Evolutionary conservation across 2,113 vertebrate genomes (phyloP), one percentile per base, ranked within the genome.

Genomic region (Puffinus mauretanicus): DNA sequence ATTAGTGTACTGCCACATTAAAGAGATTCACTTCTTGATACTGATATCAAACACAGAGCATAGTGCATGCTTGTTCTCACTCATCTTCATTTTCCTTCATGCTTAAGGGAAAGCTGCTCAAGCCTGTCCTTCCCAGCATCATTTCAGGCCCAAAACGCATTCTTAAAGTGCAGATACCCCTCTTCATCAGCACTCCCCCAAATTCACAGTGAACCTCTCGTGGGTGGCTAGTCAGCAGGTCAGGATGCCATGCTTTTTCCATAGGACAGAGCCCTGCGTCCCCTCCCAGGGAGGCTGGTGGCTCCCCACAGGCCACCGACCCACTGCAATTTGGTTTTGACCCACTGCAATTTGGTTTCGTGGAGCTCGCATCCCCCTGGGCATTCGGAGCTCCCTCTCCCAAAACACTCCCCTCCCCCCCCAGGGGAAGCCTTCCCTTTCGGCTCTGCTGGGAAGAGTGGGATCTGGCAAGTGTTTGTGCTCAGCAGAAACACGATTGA

Each of bases 401-500:
- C n/a, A 40, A 57, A 67, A 42, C 11, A 22, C 6, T 75, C 36
- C 36, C 26, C 16, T 17, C 9, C 40, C 22, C 22, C 30, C 11
- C 3, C 2, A 6, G 21, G 18, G 51, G 12, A 90, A 71, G 13
- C 19, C 19, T 46, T 64, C 38, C 27, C 84, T 71, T 54, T 46
- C 1, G 0, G 46, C 24, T 46, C 65, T 32, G 30, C 40, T 66
- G 57, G 22, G 25, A 57, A 42, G 8, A 70, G 47, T 0, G 0
- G n/a, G 40, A 57, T 54, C 30, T 46, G 18, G 32, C 0, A 1
- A 13, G 26, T 1, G 73, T 51, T 6, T n/a, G 17, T 58, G 64
- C 54, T 71, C 49, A 57, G 47, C 27, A 78, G 40, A 64, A 88
- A 76, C 0, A 0, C 5, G 3, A 12, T 36, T n/a, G 3, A 12